Evolutionary conservation across 2,888 invertebrate genomes (phyloP).

Genomic region (Digitonthophagus gazella): DNA sequence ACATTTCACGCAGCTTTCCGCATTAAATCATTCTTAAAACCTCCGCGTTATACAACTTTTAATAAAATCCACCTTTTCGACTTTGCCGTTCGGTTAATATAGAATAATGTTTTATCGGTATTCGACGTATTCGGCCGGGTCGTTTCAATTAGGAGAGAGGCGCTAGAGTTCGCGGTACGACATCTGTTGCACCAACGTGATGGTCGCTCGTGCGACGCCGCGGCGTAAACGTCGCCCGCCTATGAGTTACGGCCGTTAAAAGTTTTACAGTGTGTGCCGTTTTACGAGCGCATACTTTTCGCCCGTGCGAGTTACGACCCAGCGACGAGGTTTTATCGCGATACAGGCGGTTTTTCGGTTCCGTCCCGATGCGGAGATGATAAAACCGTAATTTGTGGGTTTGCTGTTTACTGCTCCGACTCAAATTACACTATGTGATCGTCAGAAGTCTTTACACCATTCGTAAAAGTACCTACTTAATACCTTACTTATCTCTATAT

Average conservation of each 20-base stretch:
- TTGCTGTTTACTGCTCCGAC: not conserved
- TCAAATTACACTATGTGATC: not conserved
- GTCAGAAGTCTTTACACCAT: not conserved
- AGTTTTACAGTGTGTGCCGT: constrained; percentile 15
- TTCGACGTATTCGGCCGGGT: no score
- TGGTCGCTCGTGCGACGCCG: not conserved
- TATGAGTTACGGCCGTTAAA: constrained; percentile 14
- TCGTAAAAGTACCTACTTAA: no score
- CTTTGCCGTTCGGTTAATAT: no score
- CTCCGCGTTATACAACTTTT: not conserved
- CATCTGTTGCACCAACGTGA: constrained; percentile 6
- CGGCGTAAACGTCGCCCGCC: constrained; percentile 10
- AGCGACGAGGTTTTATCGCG: not conserved
- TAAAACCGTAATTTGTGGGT: not conserved
- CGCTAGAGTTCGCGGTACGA: not conserved
- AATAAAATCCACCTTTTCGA: not conserved
- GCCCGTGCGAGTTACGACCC: not conserved
- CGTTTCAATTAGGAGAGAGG: no score
- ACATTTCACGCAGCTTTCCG: not conserved
- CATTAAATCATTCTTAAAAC: not conserved
- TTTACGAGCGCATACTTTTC: constrained; percentile 23
- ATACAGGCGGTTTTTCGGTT: not conserved
- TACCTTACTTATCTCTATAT: no score
- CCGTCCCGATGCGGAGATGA: not conserved
- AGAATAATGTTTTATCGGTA: no score